These are phyloP conservation scores for Muraenolepis orangiensis DNA, from an alignment of 2,797 vertebrate species.

Conservation along the genomic window DNA sequence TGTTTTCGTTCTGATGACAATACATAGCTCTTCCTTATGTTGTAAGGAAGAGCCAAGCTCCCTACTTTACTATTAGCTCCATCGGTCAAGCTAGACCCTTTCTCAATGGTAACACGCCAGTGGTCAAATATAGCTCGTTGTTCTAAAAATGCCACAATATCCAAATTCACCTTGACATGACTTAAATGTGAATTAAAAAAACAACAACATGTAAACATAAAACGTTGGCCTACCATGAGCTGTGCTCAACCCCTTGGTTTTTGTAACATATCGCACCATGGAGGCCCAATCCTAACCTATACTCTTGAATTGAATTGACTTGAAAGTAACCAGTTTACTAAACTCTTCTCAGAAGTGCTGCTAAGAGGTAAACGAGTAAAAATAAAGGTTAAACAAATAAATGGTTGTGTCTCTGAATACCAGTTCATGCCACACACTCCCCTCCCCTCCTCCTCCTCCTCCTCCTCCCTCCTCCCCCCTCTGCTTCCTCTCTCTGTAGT, in stretches of 20 bases:
- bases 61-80: neutral
- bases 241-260: neutral
- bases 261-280: neutral
- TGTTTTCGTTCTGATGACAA: neutral
- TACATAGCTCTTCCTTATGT: too few species aligned
- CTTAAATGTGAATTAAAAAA: neutral
- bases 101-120: neutral
- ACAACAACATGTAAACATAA: neutral
- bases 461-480: slow-evolving; percentile 72
- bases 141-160: neutral
- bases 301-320: neutral
- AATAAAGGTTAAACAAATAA: slow-evolving; percentile 46
- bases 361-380: slow-evolving; percentile 19
- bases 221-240: neutral
- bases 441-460: slow-evolving; percentile 56
- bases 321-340: neutral
- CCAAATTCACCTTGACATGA: neutral
- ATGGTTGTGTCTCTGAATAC: slow-evolving; percentile 64
- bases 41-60: neutral
- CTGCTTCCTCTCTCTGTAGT: slow-evolving; percentile 77
- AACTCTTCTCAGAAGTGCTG: slow-evolving; percentile 28
- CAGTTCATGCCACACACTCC: slow-evolving; percentile 65
- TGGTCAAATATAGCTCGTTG: neutral
- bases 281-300: neutral
- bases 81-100: neutral